These are phyloP conservation scores for Aphaenogaster ashmeadi DNA, from an alignment of 1,140 invertebrate genomes.

Conservation along the genomic window DNA sequence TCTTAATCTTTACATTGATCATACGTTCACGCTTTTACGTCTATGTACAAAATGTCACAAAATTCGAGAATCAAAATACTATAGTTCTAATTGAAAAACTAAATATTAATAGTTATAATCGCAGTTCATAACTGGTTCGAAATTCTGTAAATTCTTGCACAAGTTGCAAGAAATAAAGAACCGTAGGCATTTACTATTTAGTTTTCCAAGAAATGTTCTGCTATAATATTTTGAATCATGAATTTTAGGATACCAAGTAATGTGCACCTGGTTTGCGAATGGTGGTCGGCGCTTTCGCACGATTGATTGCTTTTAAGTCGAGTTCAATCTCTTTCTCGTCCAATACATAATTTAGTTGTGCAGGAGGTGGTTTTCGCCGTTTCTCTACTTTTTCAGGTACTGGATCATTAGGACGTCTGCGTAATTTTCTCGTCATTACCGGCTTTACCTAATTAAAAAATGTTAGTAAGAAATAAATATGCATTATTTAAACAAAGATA, in stretches of 20 bases:
- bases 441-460: slow-evolving; percentile 88
- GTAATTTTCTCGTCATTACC: slow-evolving; percentile 94
- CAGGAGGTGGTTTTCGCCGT: slow-evolving; percentile 93
- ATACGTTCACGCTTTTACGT: not conserved
- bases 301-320: slow-evolving; percentile 94
- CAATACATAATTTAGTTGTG: slow-evolving; percentile 94
- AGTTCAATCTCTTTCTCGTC: slow-evolving; percentile 96
- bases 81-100: not conserved
- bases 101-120: not conserved
- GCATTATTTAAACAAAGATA: slow-evolving; percentile 4
- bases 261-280: slow-evolving; percentile 86
- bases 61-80: slow-evolving; percentile 14
- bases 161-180: not conserved
- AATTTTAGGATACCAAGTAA: slow-evolving; percentile 45
- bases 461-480: not conserved
- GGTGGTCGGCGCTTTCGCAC: slow-evolving; percentile 88
- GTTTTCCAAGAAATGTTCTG: not conserved
- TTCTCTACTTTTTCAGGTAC: slow-evolving; percentile 94
- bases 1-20: slow-evolving; percentile 25
- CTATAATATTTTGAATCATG: not conserved
- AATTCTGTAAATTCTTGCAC: not conserved
- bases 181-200: not conserved
- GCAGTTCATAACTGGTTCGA: not conserved
- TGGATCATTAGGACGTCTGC: slow-evolving; percentile 97
- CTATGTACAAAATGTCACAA: slow-evolving; percentile 8